Percentiles rank a stretch among this genome's conserved stretches.
Evolutionary conservation across 2,113 vertebrate species (phyloP).

Genomic region (Tringa solitaria): DNA sequence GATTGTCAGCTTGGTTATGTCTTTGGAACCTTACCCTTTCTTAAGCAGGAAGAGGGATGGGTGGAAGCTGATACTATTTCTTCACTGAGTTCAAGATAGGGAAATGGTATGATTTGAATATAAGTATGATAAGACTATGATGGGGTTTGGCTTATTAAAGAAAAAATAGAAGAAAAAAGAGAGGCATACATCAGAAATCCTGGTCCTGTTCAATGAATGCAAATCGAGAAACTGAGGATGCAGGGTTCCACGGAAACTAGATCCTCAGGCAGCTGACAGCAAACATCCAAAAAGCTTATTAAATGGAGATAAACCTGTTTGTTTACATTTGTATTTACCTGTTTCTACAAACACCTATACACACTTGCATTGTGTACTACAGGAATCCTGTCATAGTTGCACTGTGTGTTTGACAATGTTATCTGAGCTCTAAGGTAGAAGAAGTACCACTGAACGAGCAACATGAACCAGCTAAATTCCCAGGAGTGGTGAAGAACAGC

Average conservation of each 20-base stretch:
- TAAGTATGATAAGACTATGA: neutral
- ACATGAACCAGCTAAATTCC: neutral
- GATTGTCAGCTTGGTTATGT: neutral
- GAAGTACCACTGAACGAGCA: neutral
- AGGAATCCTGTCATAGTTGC: neutral
- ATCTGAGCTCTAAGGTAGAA: neutral
- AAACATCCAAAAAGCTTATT: neutral
- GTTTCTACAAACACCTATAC: neutral
- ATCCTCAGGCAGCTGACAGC: neutral
- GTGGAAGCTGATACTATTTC: neutral
- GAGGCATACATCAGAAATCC: neutral
- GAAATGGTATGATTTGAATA: neutral
- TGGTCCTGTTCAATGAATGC: neutral
- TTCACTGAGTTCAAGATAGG: neutral
- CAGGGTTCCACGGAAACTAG: neutral
- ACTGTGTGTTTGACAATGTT: neutral
- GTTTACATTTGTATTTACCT: neutral
- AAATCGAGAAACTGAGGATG: neutral
- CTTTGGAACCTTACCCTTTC: neutral
- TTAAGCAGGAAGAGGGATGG: neutral
- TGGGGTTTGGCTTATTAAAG: neutral
- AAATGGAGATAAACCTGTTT: neutral
- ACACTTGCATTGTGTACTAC: neutral
- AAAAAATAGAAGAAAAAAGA: too few relatives aligned
- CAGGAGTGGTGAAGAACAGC: neutral